Evolutionary conservation across 1,140 invertebrate species (phyloP).

Genomic region (Drosophila lowei): DNA sequence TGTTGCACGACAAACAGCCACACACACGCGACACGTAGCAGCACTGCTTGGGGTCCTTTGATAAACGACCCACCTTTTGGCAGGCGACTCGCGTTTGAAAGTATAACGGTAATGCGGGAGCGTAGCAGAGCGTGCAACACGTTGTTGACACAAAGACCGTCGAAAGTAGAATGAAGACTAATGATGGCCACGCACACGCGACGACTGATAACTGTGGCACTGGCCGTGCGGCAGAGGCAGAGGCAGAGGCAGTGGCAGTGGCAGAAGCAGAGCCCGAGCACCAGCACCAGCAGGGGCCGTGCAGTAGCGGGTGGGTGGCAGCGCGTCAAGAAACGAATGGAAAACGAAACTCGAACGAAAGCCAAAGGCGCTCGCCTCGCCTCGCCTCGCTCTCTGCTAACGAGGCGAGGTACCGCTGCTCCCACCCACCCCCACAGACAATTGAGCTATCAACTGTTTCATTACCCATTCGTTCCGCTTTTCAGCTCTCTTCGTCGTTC

Average conservation of each 20-base stretch:
- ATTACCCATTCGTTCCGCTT: slow-evolving; percentile 13
- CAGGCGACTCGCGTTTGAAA: slow-evolving; percentile 8
- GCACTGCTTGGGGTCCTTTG: slow-evolving; percentile 12
- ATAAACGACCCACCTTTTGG: slow-evolving; percentile 24
- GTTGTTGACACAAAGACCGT: slow-evolving; percentile 82
- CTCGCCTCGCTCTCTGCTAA: slow-evolving; percentile 12
- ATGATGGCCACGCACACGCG: slow-evolving; percentile 55
- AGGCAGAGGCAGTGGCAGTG: neutral
- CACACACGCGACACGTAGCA: slow-evolving; percentile 10
- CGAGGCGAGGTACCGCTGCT: slow-evolving; percentile 28
- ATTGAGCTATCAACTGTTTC: slow-evolving; percentile 71
- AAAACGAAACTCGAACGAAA: slow-evolving; percentile 19
- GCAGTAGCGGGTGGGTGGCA: neutral
- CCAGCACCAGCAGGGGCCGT: neutral
- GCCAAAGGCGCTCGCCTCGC: neutral
- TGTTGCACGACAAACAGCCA: slow-evolving; percentile 53
- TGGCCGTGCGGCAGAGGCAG: neutral
- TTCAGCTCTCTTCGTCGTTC: slow-evolving; percentile 4
- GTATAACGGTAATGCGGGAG: neutral
- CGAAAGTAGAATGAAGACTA: slow-evolving; percentile 82
- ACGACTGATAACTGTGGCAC: slow-evolving; percentile 33
- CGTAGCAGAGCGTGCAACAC: slow-evolving; percentile 62
- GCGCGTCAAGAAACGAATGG: slow-evolving; percentile 17
- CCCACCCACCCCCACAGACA: slow-evolving; percentile 30
- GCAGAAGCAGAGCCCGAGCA: neutral